Base-by-base conservation (phyloP, 2,888 invertebrate genomes). In the Agonopterix subpropinquella region DNA sequence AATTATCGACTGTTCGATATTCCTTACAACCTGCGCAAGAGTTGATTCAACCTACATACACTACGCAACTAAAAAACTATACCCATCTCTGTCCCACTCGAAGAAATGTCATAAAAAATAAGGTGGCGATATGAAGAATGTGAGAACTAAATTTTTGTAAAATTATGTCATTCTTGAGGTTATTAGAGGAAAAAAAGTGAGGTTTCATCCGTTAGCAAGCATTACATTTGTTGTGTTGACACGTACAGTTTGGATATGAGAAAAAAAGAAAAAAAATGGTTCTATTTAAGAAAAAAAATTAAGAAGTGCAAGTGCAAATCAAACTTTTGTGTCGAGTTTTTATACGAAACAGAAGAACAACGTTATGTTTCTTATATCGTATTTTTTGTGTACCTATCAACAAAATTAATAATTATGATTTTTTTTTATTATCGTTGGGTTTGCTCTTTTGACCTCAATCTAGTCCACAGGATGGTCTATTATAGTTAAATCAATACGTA, bases 91-190 rank as follows among this genome's bases (percentile, higher is more conserved):
- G 42, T 65, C 54, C 44, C 39, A 47, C 53, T 2, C 48, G 50
- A 41, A 10, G 11, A 35, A 46, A 45, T 13, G 37, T 9, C n/a
- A 11, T 11, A 13, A 48, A 41, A 41, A 39, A 11, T 18, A 39
- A 18, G 15, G 36, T 37, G 44, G 43, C 36, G 43, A 44, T 13
- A 28, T 28, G 28, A 37, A 28, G 48, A 44, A 41, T 44, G 44
- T 11, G 41, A 52, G 45, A 50, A 50, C 41, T 48, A 43, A 35
- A 45, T 64, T 61, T 58, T 58, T 58, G 49, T 51, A 51, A 64
- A 78, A 79, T 80, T 77, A 78, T 73, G 72, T 76, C 70, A 80
- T 75, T 65, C 49, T 41, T 44, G 56, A 48, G 48, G 57, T 59
- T 55, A 56, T 54, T 56, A 53, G 28, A 28, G 28, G 52, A 57